A percentile compares a stretch with the other conserved stretches of the same genome.
phyloP scores from a whole-genome alignment of 2,888 invertebrate genomes.

The Drosophila macrospina region DNA sequence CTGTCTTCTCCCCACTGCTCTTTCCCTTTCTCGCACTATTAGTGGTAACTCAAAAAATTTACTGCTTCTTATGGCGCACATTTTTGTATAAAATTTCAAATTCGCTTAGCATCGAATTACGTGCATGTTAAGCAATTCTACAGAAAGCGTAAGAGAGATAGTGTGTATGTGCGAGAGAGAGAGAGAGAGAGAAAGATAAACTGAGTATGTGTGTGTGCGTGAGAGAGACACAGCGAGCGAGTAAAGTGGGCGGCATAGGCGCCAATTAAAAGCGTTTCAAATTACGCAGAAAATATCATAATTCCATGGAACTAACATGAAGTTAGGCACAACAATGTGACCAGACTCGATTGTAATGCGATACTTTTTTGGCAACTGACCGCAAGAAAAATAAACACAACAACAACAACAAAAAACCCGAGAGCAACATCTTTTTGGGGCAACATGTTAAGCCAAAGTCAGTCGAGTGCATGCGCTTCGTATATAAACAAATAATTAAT shows the following conservation, averaged over 20 bases:
- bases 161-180: background rate
- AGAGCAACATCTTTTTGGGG: background rate
- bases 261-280: slow-evolving; percentile 79
- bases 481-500: slow-evolving; percentile 73
- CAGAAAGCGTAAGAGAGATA: slow-evolving; percentile 5
- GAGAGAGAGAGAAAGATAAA: slow-evolving; percentile 9
- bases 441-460: slow-evolving; percentile 50
- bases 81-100: slow-evolving; percentile 80
- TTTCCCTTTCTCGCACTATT: slow-evolving; percentile 28
- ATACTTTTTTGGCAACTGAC: slow-evolving; percentile 61
- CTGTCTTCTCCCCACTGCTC: background rate
- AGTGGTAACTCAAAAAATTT: slow-evolving; percentile 52
- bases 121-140: slow-evolving; percentile 63
- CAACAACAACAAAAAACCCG: slow-evolving; percentile 2
- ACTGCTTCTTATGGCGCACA: slow-evolving; percentile 59
- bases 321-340: slow-evolving; percentile 59
- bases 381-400: slow-evolving; percentile 22
- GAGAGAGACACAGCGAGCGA: slow-evolving; percentile 2
- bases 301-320: slow-evolving; percentile 78
- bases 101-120: slow-evolving; percentile 76
- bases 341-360: slow-evolving; percentile 63
- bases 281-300: slow-evolving; percentile 79
- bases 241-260: slow-evolving; percentile 62
- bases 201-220: no score
- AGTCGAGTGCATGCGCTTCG: slow-evolving; percentile 75